Conservation (phyloP, 2,888 invertebrate genomes). For the Amphimallon solstitiale region DNA sequence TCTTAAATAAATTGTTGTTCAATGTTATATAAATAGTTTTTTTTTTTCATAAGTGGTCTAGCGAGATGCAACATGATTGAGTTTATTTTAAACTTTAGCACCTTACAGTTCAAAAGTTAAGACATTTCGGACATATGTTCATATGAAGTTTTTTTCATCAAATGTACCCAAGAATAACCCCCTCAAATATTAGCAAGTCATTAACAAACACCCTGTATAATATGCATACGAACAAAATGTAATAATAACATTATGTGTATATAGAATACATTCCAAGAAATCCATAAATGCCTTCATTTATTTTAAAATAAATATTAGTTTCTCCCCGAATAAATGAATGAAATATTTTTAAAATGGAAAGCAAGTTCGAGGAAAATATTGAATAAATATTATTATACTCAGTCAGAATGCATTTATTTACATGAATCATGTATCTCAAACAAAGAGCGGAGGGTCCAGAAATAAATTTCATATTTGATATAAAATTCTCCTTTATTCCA, state of each 20-base stretch:
- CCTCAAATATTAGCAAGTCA: too few species aligned
- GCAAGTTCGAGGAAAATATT: conserved; percentile 21
- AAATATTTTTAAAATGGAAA: conserved; percentile 21
- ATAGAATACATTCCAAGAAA: conserved; percentile 19
- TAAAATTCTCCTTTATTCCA: conserved; percentile 23
- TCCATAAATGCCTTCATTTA: conserved; percentile 2
- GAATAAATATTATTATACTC: conserved; percentile 29
- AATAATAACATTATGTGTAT: conserved; percentile 6
- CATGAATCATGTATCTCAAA: conserved; percentile 7
- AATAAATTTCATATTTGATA: conserved; percentile 28
- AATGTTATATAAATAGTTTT: too few species aligned
- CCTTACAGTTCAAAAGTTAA: too few species aligned
- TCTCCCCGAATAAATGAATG: conserved; percentile 7
- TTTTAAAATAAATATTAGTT: conserved; percentile 30
- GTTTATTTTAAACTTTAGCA: too few species aligned
- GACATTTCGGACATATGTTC: too few species aligned
- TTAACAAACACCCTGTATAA: too few species aligned
- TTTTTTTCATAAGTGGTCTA: too few species aligned
- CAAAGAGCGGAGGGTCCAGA: conserved; percentile 7
- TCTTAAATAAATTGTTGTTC: too few species aligned
- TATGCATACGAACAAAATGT: not conserved
- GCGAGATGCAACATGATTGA: too few species aligned
- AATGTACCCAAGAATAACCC: too few species aligned
- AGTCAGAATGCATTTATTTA: conserved; percentile 30
- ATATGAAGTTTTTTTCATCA: too few species aligned